Evolutionary conservation across 2,113 vertebrate species (phyloP), one percentile per base, ranked within the genome.

Genomic region (Prinia subflava): DNA sequence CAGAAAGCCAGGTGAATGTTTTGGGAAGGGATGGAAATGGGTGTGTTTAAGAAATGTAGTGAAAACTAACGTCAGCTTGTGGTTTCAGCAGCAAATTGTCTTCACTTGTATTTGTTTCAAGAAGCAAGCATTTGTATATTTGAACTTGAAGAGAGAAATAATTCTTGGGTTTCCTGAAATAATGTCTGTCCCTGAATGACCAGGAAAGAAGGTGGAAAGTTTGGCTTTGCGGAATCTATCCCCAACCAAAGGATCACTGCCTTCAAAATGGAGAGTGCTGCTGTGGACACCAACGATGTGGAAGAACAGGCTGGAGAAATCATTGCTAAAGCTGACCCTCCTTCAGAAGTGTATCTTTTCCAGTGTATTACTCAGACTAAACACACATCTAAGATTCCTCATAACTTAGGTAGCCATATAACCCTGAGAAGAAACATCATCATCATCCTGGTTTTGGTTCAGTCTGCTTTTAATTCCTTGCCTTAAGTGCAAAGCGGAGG

Each of bases 181-280:
- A 6, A 14, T 11, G 7, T 59, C 56, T 95, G 64, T 89, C 1
- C 0, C 30, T 90, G 50, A 46, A 55, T 76, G 30, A 79, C 14
- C 94, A 99, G 99, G 97, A 99, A 99, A 86, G 98, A 99, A 70
- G 99, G 99, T 2, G 98, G 98, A 5, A 99, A 98, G 92, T 99
- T 98, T 9, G 99, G 99, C 84, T 99, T 99, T 33, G 99, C 99
- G 2, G 99, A 99, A 87, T 99, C 99, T 4, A 96, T 99, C 95
- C 98, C 98, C 15, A 98, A 98, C 78, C 98, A 99, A 27, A 98
- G 98, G 94, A 99, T 99, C 97, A 99, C 99, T 21, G 97, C 98
- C 17, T 98, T 99, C 97, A 99, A 98, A 96, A 98, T 97, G 94
- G 98, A 98, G 3, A 98, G 98, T 50, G 97, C 98, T 15, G 80